These are phyloP conservation scores for Sapajus apella DNA, from an alignment of 2,113 vertebrate species.

Conservation along the genomic window DNA sequence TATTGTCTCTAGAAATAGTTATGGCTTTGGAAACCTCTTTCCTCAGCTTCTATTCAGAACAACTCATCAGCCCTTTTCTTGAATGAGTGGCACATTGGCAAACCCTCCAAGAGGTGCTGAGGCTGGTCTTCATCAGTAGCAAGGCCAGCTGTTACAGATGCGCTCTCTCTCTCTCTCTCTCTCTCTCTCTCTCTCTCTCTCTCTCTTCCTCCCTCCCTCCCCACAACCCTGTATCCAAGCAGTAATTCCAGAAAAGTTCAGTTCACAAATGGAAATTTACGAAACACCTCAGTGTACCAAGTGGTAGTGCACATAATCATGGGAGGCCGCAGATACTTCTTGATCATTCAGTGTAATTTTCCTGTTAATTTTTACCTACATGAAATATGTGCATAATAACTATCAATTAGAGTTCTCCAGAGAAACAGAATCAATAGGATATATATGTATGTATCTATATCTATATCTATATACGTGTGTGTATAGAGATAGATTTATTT, in stretches of 20 bases:
- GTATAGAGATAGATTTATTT: neutral
- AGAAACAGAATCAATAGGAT: neutral
- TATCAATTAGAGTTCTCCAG: neutral
- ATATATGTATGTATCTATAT: no score
- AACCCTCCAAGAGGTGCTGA: constrained; percentile 35
- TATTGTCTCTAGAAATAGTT: constrained; percentile 75
- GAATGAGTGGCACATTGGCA: constrained; percentile 10
- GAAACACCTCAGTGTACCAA: neutral
- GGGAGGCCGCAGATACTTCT: neutral
- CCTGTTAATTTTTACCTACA: neutral
- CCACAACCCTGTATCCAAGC: neutral
- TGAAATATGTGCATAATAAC: neutral
- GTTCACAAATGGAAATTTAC: neutral
- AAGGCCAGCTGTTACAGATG: constrained; percentile 24
- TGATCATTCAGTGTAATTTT: constrained; percentile 6
- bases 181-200: neutral
- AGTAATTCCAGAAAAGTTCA: neutral
- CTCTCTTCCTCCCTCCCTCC: no score
- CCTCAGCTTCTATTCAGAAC: constrained; percentile 29
- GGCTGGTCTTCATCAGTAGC: neutral
- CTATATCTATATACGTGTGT: neutral
- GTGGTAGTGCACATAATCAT: neutral
- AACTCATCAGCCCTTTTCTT: constrained; percentile 50
- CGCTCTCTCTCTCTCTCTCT: neutral
- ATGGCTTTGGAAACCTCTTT: constrained; percentile 70